Conservation (phyloP, 2,888 invertebrate species). For the Hyposoter dolosus region DNA sequence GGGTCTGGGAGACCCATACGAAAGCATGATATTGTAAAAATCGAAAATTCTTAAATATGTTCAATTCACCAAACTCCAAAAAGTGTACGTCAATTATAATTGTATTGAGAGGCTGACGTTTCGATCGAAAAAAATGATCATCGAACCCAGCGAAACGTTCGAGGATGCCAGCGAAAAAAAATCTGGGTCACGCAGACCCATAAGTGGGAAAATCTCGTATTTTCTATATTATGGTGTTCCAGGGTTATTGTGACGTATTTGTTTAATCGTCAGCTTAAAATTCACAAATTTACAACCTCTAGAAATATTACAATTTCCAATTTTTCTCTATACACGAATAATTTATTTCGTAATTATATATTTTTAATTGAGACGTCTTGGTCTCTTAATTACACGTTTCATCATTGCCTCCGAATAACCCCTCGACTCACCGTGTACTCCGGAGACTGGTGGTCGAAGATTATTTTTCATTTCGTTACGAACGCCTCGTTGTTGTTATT, state of each 20-base stretch:
- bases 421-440: constrained; percentile 43
- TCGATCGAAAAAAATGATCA: neutral
- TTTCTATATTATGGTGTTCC: neutral
- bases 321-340: neutral
- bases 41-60: neutral
- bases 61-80: neutral
- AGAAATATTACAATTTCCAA: constrained; percentile 4
- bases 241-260: neutral
- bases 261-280: neutral
- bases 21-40: neutral
- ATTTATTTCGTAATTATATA: constrained; percentile 24
- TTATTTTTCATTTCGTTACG: neutral
- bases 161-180: neutral
- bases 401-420: constrained; percentile 36
- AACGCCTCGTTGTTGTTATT: neutral
- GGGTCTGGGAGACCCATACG: neutral
- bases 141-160: neutral
- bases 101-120: neutral
- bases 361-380: constrained; percentile 65
- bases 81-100: neutral
- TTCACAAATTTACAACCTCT: constrained; percentile 12
- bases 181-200: neutral
- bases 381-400: constrained; percentile 71
- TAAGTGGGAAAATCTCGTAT: neutral
- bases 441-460: constrained; percentile 18